Evolutionary conservation across 2,888 invertebrate species (phyloP).

Genomic region (Philaethria dido): DNA sequence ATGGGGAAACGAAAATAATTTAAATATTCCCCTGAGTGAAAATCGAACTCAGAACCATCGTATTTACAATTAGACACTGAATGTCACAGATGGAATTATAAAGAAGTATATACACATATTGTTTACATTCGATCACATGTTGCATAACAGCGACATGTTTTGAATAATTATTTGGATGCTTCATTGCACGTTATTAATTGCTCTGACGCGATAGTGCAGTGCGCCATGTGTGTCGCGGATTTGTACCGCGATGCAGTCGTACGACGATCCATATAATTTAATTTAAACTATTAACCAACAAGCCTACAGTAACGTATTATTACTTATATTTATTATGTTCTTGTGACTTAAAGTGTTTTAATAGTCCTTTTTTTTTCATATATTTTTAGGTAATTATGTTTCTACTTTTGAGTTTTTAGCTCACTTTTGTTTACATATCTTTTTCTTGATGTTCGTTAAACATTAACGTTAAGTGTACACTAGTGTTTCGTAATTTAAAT

Average conservation of each 20-base stretch:
- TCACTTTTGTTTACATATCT: neutral
- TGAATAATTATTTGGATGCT: slow-evolving; percentile 50
- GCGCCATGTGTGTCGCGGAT: slow-evolving; percentile 33
- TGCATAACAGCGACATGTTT: slow-evolving; percentile 44
- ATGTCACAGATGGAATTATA: too few relatives aligned
- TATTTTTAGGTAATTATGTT: neutral
- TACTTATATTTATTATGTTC: neutral
- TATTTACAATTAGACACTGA: too few relatives aligned
- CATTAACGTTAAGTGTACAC: neutral
- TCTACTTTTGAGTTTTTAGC: too few relatives aligned
- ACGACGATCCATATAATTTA: neutral
- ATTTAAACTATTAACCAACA: neutral
- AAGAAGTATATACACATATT: neutral
- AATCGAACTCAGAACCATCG: too few relatives aligned
- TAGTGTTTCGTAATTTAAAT: slow-evolving; percentile 3
- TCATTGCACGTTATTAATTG: slow-evolving; percentile 52
- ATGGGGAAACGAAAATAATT: too few relatives aligned
- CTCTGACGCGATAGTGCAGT: slow-evolving; percentile 45
- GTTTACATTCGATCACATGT: slow-evolving; percentile 26
- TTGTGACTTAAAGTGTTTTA: too few relatives aligned
- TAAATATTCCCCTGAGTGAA: too few relatives aligned
- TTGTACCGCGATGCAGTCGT: slow-evolving; percentile 18
- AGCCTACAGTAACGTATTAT: neutral
- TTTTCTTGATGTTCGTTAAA: neutral
- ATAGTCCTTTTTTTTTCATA: neutral